Conservation (phyloP, 2,797 vertebrate genomes). For the Limnodromus scolopaceus region DNA sequence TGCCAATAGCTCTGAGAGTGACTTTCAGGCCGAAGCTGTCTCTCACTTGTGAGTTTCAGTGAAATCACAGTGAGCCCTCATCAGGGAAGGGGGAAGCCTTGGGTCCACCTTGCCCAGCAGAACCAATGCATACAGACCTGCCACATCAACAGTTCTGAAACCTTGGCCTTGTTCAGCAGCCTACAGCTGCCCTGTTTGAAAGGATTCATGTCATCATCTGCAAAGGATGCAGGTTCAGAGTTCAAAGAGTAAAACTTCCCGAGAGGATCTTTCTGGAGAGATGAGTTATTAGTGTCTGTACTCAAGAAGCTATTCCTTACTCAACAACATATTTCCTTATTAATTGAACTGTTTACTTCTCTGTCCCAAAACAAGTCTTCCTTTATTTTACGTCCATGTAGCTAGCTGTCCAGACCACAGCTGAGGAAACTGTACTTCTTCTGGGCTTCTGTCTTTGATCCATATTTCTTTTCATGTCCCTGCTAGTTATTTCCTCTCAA, state of each 20-base stretch:
- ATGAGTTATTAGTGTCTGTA: neutral
- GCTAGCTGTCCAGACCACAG: neutral
- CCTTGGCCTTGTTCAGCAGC: neutral
- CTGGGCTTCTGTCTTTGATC: neutral
- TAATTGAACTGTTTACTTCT: neutral
- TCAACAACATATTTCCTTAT: neutral
- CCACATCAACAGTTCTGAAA: accelerated
- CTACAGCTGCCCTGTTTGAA: neutral
- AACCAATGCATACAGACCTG: neutral
- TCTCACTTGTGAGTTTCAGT: neutral
- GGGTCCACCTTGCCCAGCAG: accelerated
- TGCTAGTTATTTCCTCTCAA: neutral
- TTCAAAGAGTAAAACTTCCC: neutral
- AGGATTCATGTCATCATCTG: neutral
- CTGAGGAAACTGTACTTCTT: neutral
- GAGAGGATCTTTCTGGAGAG: neutral
- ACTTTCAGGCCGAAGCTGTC: neutral
- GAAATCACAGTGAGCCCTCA: neutral
- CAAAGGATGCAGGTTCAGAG: neutral
- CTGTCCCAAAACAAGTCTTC: neutral
- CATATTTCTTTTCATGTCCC: neutral
- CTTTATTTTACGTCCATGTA: neutral
- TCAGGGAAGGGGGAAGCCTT: neutral
- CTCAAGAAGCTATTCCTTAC: neutral
- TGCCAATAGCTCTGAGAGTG: neutral